A percentile compares a stretch with the other conserved stretches of the same genome.
phyloP scores from a whole-genome alignment of 1,140 invertebrate genomes.

The Pseudoatta argentina region DNA sequence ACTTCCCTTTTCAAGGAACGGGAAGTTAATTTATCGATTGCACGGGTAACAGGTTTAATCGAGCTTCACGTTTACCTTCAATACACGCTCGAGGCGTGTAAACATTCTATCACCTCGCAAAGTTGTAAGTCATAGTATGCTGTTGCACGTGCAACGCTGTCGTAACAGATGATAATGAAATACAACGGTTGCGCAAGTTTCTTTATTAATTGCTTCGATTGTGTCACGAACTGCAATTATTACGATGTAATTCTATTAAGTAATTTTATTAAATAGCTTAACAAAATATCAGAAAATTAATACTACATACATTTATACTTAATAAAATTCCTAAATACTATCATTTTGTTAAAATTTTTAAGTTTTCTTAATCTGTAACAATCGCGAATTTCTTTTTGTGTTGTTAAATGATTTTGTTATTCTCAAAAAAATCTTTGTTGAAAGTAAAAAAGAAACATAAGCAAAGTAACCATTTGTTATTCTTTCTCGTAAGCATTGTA shows the following conservation, averaged over 20 bases:
- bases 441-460: background rate
- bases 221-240: background rate
- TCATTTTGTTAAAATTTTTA: background rate
- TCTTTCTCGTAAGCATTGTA: constrained; percentile 67
- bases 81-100: constrained; percentile 35
- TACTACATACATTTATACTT: background rate
- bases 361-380: background rate
- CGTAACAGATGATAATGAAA: constrained; percentile 32
- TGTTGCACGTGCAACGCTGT: background rate
- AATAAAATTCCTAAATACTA: background rate
- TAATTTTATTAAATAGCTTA: background rate
- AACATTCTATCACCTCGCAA: constrained; percentile 53
- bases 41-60: constrained; percentile 48
- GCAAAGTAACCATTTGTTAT: constrained; percentile 46
- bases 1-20: background rate
- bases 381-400: background rate
- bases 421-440: background rate
- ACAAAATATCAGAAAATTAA: constrained; percentile 17
- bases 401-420: background rate
- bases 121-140: constrained; percentile 46
- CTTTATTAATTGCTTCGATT: background rate
- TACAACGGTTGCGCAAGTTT: background rate
- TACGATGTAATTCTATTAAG: background rate
- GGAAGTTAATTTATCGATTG: constrained; percentile 47
- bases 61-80: constrained; percentile 56